Percentiles rank a stretch among this genome's conserved stretches.
These are phyloP conservation scores for Saiga tatarica DNA, from an alignment of 2,113 vertebrate genomes.

Conservation along the genomic window DNA sequence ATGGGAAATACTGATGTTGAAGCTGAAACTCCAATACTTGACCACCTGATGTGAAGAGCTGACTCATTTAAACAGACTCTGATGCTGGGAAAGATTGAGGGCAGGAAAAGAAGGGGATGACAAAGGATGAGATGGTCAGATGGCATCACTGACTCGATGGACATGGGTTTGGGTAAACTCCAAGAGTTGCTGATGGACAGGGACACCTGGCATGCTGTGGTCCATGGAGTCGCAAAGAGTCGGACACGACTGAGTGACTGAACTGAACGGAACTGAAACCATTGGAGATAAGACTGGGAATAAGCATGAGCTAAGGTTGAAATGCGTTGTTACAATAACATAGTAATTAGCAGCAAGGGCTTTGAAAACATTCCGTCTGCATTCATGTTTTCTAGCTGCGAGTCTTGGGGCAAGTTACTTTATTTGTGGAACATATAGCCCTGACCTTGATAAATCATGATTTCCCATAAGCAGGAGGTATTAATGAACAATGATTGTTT, in stretches of 20 bases:
- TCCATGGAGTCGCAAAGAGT: background rate
- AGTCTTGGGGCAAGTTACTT: background rate
- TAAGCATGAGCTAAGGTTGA: background rate
- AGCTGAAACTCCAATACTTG: background rate
- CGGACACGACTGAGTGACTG: accelerated
- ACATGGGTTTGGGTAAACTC: background rate
- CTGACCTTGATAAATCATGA: background rate
- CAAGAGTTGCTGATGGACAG: background rate
- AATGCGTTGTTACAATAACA: background rate
- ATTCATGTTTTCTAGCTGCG: background rate
- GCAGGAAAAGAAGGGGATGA: background rate
- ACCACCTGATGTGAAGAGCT: background rate
- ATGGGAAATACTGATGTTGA: background rate
- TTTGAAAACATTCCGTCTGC: background rate
- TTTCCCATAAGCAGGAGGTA: background rate
- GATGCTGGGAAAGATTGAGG: background rate
- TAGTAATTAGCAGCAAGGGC: background rate
- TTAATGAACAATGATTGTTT: background rate
- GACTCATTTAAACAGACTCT: background rate
- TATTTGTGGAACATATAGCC: background rate
- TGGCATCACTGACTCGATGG: background rate
- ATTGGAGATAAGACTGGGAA: background rate
- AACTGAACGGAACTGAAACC: background rate
- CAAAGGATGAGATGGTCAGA: background rate
- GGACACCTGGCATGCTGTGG: background rate